Evolutionary conservation across 2,797 vertebrate species (phyloP).

Genomic region (Spinus pinus): DNA sequence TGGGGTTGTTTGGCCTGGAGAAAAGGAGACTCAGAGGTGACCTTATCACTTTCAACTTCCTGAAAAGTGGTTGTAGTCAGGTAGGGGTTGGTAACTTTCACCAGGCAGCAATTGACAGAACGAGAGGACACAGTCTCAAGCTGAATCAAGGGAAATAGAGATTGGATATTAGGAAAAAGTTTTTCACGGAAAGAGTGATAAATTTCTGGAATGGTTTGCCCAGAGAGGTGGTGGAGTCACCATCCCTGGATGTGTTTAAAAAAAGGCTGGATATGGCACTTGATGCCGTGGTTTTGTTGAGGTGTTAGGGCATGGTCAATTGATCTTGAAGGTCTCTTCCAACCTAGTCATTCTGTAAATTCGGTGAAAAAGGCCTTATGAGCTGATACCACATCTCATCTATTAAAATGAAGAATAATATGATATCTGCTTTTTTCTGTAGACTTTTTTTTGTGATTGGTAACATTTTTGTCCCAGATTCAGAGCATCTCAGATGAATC

Average conservation of each 20-base stretch:
- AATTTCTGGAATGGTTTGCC: not conserved
- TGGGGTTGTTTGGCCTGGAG: not conserved
- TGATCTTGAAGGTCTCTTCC: not conserved
- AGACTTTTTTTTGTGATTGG: conserved; percentile 40
- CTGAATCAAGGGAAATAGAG: not conserved
- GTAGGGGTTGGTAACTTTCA: not conserved
- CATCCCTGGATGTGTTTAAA: not conserved
- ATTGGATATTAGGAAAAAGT: not conserved
- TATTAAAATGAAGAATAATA: not conserved
- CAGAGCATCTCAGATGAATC: conserved; percentile 92
- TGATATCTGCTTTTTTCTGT: not conserved
- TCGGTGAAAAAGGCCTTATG: not conserved
- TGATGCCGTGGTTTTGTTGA: not conserved
- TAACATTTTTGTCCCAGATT: conserved; percentile 81
- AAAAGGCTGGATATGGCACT: not conserved
- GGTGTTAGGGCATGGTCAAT: not conserved
- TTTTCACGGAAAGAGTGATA: not conserved
- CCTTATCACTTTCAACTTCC: not conserved
- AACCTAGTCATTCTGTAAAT: not conserved
- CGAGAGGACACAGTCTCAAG: not conserved
- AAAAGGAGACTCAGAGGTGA: not conserved
- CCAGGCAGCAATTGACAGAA: not conserved
- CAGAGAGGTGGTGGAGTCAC: not conserved
- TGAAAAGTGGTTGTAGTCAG: not conserved
- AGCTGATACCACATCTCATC: not conserved